phyloP scores from a whole-genome alignment of 2,797 vertebrate genomes.

The Cyprinodon diabolis region DNA sequence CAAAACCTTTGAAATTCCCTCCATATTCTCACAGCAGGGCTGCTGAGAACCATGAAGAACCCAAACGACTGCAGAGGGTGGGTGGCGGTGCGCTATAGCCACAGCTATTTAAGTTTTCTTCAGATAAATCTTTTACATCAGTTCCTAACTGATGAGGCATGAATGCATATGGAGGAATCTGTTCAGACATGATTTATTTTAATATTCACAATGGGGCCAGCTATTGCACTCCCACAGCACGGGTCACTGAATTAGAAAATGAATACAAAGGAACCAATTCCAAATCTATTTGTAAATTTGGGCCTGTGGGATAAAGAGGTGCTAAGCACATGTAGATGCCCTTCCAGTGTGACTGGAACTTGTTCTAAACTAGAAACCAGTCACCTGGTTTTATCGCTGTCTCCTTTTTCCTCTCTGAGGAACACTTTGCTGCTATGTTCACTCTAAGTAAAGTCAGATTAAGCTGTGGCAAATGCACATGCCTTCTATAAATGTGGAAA shows the following conservation, averaged over 20 bases:
- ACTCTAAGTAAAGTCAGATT: constrained; percentile 64
- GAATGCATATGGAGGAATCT: constrained; percentile 86
- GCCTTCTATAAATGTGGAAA: constrained; percentile 62
- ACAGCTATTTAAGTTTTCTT: constrained; percentile 80
- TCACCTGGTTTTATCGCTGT: constrained; percentile 62
- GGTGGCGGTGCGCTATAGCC: constrained; percentile 57
- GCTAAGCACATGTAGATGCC: constrained; percentile 71
- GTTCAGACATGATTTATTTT: constrained; percentile 92
- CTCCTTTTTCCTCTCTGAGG: constrained; percentile 1
- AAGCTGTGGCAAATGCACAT: constrained; percentile 55
- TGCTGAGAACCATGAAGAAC: constrained; percentile 36
- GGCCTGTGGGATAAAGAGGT: constrained; percentile 80
- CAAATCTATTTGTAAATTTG: constrained; percentile 89
- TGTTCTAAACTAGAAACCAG: constrained; percentile 48
- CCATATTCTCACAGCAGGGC: constrained; percentile 36
- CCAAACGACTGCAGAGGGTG: constrained; percentile 38
- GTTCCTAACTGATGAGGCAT: constrained; percentile 92
- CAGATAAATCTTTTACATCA: constrained; percentile 87
- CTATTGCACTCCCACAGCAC: constrained; percentile 85
- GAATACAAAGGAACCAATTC: constrained; percentile 86
- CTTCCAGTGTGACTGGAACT: constrained; percentile 46
- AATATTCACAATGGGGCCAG: constrained; percentile 91
- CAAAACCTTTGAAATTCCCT: no score
- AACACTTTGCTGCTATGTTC: constrained; percentile 41
- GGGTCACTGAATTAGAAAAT: constrained; percentile 94